Percentiles rank a stretch among this genome's conserved stretches.
Conservation (phyloP, 2,888 invertebrate species). For the Linnaemya tessellans region DNA sequence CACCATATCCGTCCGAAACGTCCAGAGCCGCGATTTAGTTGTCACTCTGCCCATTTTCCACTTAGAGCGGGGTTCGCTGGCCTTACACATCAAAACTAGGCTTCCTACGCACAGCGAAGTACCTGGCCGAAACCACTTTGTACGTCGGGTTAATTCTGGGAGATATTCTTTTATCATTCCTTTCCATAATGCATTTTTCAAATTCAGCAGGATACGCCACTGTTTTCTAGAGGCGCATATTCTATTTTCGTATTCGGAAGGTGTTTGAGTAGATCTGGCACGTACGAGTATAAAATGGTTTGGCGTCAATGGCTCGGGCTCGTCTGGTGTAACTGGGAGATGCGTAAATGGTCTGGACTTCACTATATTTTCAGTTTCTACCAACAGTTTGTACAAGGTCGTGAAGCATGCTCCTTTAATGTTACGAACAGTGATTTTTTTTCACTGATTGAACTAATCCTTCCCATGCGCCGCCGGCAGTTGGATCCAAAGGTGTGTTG, state of each 20-base stretch:
- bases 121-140: background rate
- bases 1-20: no score
- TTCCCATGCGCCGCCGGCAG: constrained; percentile 74
- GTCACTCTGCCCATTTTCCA: no score
- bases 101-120: no score
- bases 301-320: constrained; percentile 21
- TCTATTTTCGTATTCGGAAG: background rate
- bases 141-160: constrained; percentile 17
- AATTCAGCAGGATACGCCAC: no score
- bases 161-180: constrained; percentile 17
- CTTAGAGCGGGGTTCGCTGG: no score
- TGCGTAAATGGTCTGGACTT: background rate
- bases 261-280: background rate
- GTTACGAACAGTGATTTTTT: constrained; percentile 23
- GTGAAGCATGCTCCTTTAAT: constrained; percentile 59
- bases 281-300: constrained; percentile 44
- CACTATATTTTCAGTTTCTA: background rate
- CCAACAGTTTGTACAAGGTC: constrained; percentile 29
- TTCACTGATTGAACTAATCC: constrained; percentile 65
- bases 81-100: no score
- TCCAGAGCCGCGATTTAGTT: no score
- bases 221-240: no score
- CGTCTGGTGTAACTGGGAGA: background rate
- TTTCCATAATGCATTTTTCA: no score
- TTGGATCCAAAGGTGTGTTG: constrained; percentile 59